Conservation (phyloP, 2,888 invertebrate species). For the Drosophila melanosoma region DNA sequence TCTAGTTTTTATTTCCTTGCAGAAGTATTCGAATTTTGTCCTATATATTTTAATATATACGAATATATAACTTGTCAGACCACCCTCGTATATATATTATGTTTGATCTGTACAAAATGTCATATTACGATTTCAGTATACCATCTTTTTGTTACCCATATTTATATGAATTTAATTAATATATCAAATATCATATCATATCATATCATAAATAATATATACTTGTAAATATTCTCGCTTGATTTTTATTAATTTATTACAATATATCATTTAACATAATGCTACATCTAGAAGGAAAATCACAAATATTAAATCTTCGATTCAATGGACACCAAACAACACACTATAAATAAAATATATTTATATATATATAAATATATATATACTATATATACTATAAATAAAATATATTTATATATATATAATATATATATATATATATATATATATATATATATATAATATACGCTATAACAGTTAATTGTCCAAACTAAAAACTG, state of each 20-base stretch:
- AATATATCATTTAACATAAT: constrained; percentile 27
- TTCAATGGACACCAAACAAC: constrained; percentile 35
- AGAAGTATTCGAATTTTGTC: not conserved
- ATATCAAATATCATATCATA: not conserved
- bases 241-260: constrained; percentile 23
- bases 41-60: not conserved
- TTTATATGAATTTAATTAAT: not conserved
- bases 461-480: not conserved
- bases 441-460: not conserved
- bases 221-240: not conserved
- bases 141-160: not conserved
- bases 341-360: constrained; percentile 7
- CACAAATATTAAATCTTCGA: constrained; percentile 66
- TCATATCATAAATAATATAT: no score
- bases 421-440: not conserved
- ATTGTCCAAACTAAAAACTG: constrained; percentile 44
- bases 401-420: not conserved
- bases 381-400: not conserved
- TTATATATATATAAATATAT: not conserved
- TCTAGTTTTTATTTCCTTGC: not conserved
- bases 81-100: not conserved
- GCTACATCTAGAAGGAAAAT: constrained; percentile 53
- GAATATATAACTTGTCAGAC: no score
- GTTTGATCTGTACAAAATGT: not conserved
- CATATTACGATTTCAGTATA: not conserved